Percentiles rank a stretch among this genome's conserved stretches.
Conservation (phyloP, 35 echinoderm and acorn worm species). For the Ptychodera flava region DNA sequence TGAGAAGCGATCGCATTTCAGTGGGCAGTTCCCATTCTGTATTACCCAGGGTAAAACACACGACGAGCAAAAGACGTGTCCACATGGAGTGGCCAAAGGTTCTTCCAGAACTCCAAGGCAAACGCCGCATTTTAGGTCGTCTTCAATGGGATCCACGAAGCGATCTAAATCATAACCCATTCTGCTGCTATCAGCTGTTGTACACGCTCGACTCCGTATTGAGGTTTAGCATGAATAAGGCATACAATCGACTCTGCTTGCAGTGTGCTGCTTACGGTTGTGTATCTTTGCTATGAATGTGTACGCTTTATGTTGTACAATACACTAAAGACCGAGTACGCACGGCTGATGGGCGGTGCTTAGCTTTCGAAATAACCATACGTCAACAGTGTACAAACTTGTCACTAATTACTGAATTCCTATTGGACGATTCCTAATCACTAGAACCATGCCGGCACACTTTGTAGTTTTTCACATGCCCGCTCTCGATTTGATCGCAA, state of each 20-base stretch:
- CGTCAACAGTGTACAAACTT: not conserved
- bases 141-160: conserved; percentile 73
- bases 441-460: not conserved
- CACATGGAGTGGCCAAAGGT: conserved; percentile 94
- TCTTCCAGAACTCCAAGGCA: conserved; percentile 90
- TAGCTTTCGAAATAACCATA: not conserved
- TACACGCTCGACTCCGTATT: not conserved
- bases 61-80: conserved; percentile 94
- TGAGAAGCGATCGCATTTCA: conserved; percentile 94
- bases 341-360: not conserved
- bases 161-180: conserved; percentile 98
- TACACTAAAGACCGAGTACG: too few species aligned
- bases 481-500: not conserved
- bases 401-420: not conserved
- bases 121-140: conserved; percentile 95
- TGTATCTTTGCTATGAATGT: not conserved
- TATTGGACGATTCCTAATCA: not conserved
- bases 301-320: not conserved
- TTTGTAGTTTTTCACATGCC: not conserved
- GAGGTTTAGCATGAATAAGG: not conserved
- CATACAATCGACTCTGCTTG: not conserved
- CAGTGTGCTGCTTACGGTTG: not conserved
- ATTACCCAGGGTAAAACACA: conserved; percentile 93
- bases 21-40: conserved; percentile 79
- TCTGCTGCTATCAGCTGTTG: conserved; percentile 1